These are phyloP conservation scores for Apaloderma vittatum DNA, from an alignment of 2,113 vertebrate species.

Conservation along the genomic window DNA sequence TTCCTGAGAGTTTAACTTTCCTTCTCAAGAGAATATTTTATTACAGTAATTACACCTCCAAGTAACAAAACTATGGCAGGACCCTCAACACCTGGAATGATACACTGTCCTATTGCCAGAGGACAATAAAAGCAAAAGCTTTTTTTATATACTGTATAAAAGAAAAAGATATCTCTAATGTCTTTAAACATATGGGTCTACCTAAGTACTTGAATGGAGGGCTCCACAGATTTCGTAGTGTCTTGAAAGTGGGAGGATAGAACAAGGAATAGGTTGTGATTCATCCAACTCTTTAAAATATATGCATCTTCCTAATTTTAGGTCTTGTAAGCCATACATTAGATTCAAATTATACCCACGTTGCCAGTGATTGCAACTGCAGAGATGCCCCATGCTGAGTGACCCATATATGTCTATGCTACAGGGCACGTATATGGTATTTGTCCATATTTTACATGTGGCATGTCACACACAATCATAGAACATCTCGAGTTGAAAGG, in stretches of 20 bases:
- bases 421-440: background rate
- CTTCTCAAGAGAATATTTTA: background rate
- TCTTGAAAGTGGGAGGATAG: background rate
- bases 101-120: background rate
- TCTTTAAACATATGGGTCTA: background rate
- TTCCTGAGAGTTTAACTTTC: constrained; percentile 10
- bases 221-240: background rate
- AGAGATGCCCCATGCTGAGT: background rate
- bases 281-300: constrained; percentile 6
- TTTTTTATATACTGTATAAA: background rate
- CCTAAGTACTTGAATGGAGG: background rate
- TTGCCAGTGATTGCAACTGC: background rate
- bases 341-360: background rate
- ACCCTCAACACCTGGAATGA: background rate
- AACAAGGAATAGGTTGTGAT: background rate
- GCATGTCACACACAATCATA: background rate
- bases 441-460: background rate
- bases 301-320: constrained; percentile 23
- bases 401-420: background rate
- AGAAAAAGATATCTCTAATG: background rate
- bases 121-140: no score
- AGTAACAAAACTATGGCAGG: background rate
- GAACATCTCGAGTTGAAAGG: background rate
- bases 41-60: constrained; percentile 20
- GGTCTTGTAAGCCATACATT: background rate